phyloP scores from a whole-genome alignment of 2,797 vertebrate genomes.

The Cetoscarus ocellatus region DNA sequence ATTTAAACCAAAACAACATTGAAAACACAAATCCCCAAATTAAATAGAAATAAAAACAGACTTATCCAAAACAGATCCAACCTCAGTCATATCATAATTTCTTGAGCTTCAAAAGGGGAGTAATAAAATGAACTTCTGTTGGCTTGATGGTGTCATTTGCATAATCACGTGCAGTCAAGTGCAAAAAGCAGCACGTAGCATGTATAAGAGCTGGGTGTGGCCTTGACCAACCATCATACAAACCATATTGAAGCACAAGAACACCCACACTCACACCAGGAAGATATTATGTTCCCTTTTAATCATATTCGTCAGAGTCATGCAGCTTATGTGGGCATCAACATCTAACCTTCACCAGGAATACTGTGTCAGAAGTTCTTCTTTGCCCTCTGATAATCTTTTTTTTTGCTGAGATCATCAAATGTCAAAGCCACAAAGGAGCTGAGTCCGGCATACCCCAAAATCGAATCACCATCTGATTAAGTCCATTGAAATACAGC shows the following conservation, averaged over 20 bases:
- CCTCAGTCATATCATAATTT: too few species aligned
- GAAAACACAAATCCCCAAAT: too few species aligned
- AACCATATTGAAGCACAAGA: conserved; percentile 25
- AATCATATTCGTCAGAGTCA: conserved; percentile 31
- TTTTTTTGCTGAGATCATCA: conserved; percentile 64
- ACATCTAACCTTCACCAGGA: conserved; percentile 34
- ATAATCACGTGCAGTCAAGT: conserved; percentile 44
- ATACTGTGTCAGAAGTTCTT: conserved; percentile 19
- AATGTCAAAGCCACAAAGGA: conserved; percentile 42
- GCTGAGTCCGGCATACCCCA: conserved; percentile 61
- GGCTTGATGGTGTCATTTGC: conserved; percentile 17
- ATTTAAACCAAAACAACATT: too few species aligned
- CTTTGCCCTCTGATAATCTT: neutral
- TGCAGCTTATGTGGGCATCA: neutral
- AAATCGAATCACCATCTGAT: conserved; percentile 77
- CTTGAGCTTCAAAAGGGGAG: neutral
- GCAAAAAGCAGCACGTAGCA: conserved; percentile 12
- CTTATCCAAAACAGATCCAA: too few species aligned
- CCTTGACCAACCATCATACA: conserved; percentile 15
- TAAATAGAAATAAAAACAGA: too few species aligned
- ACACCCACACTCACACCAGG: conserved; percentile 15
- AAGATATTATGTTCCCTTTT: conserved; percentile 27
- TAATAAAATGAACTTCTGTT: neutral
- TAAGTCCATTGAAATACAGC: conserved; percentile 65
- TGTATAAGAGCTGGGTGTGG: conserved; percentile 46